phyloP scores from a whole-genome alignment of 2,797 vertebrate genomes.

The Spheniscus humboldti region DNA sequence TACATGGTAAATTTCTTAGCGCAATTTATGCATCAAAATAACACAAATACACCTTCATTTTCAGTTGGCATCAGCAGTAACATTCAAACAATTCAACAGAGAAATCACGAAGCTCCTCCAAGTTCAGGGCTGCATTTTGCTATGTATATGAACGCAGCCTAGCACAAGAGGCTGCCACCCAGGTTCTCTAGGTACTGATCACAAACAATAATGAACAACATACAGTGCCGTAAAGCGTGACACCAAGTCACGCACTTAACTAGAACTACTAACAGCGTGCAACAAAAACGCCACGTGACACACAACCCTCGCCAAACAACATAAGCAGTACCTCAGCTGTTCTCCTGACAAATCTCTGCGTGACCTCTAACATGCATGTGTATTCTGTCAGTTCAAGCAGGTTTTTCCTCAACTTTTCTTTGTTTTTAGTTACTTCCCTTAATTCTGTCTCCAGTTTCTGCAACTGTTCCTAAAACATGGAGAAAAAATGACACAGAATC shows the following conservation, averaged over 20 bases:
- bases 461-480: slow-evolving; percentile 84
- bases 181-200: not conserved
- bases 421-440: slow-evolving; percentile 92
- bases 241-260: not conserved
- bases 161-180: not conserved
- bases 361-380: slow-evolving; percentile 89
- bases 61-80: not conserved
- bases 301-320: not conserved
- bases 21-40: not conserved
- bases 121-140: not conserved
- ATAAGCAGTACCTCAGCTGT: slow-evolving; percentile 79
- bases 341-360: slow-evolving; percentile 83
- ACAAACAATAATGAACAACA: rapidly evolving
- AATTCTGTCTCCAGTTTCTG: slow-evolving; percentile 94
- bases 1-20: not conserved
- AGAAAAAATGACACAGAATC: not conserved
- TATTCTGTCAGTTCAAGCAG: slow-evolving; percentile 94
- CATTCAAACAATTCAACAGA: not conserved
- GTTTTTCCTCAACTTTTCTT: slow-evolving; percentile 90
- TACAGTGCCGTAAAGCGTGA: not conserved
- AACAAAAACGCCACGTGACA: not conserved
- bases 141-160: not conserved
- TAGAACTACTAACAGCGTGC: not conserved
- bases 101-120: not conserved
- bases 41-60: not conserved